A percentile compares a stretch with the other conserved stretches of the same genome.
Conservation (phyloP, 2,888 invertebrate species). For the Ochropleura leucogaster region DNA sequence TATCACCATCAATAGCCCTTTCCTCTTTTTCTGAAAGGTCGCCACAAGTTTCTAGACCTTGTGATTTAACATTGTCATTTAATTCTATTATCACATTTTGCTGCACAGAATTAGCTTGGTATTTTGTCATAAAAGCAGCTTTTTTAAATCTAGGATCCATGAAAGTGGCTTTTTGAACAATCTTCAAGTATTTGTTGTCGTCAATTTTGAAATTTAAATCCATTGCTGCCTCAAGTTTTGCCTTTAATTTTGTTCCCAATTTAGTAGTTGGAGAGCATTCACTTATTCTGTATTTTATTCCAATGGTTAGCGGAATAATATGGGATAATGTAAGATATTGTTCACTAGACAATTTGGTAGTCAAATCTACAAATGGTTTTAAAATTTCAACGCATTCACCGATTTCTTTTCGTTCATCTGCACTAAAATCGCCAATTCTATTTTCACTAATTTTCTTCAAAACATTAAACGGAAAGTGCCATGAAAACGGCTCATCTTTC, state of each 20-base stretch:
- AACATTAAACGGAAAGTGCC: background rate
- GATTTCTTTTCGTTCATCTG: background rate
- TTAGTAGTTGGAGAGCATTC: background rate
- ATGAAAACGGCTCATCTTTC: background rate
- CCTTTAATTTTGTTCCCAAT: background rate
- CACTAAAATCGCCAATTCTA: background rate
- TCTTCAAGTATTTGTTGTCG: background rate
- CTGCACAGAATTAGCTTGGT: background rate
- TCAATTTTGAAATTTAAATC: background rate
- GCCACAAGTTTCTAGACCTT: background rate
- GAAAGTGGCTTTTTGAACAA: background rate
- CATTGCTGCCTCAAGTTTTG: background rate
- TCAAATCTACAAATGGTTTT: background rate
- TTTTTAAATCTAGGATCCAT: slow-evolving; percentile 4
- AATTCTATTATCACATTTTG: background rate
- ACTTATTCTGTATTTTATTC: background rate
- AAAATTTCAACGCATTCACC: slow-evolving; percentile 2
- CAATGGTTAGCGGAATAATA: background rate
- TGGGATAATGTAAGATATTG: background rate
- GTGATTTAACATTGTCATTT: background rate
- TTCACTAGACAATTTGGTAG: background rate
- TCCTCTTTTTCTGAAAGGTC: background rate
- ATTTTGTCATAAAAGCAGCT: background rate
- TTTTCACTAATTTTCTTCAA: background rate
- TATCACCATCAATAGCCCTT: background rate